These are phyloP conservation scores for Hybos culiciformis DNA, from an alignment of 2,888 invertebrate genomes.

Conservation along the genomic window DNA sequence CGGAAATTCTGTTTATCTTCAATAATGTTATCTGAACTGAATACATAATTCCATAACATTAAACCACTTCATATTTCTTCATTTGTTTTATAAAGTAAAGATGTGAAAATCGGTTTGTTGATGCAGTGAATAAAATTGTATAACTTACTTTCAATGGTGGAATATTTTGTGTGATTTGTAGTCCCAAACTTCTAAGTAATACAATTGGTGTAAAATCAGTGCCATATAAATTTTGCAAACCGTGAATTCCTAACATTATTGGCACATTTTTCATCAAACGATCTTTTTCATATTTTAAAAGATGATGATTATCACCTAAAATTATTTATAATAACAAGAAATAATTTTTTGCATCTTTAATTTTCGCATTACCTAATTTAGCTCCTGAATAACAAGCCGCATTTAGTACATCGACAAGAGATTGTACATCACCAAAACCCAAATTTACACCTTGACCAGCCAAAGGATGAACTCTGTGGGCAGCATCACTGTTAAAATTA, in stretches of 20 bases:
- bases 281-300: slow-evolving; percentile 69
- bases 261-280: slow-evolving; percentile 81
- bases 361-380: slow-evolving; percentile 49
- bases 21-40: too few relatives aligned
- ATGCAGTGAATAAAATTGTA: too few relatives aligned
- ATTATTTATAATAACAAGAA: background rate
- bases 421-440: slow-evolving; percentile 83
- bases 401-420: slow-evolving; percentile 55
- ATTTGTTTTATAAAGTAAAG: too few relatives aligned
- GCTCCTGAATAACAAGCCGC: slow-evolving; percentile 59
- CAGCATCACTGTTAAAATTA: slow-evolving; percentile 69
- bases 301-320: slow-evolving; percentile 51
- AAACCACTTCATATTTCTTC: too few relatives aligned
- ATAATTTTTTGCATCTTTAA: background rate
- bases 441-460: slow-evolving; percentile 98
- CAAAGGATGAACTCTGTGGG: slow-evolving; percentile 85
- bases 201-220: slow-evolving; percentile 60
- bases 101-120: too few relatives aligned
- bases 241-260: slow-evolving; percentile 75
- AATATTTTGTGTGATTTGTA: slow-evolving; percentile 66
- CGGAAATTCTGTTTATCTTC: too few relatives aligned
- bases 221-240: slow-evolving; percentile 70
- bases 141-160: slow-evolving; percentile 53
- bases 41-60: too few relatives aligned
- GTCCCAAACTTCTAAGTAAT: slow-evolving; percentile 64